A percentile compares a stretch with the other conserved stretches of the same genome.
Conservation (phyloP, 2,113 vertebrate species). For the Mobula hypostoma region DNA sequence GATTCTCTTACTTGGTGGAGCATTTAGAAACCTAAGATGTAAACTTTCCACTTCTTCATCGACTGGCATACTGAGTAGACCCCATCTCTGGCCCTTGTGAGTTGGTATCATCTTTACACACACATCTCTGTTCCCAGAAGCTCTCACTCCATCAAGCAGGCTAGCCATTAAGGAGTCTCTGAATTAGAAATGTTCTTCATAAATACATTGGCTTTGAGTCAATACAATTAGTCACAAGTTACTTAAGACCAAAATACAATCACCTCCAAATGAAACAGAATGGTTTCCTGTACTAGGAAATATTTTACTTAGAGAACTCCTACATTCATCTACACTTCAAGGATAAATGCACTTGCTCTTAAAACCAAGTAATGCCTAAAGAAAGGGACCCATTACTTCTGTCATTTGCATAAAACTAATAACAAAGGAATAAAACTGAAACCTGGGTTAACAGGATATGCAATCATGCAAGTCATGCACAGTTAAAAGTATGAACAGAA, state of each 20-base stretch:
- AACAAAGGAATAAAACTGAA: background rate
- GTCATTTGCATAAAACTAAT: background rate
- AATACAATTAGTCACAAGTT: background rate
- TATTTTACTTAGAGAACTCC: background rate
- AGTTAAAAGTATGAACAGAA: background rate
- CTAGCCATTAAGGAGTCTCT: constrained; percentile 95
- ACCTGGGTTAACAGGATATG: background rate
- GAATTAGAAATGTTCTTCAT: background rate
- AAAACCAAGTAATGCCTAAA: background rate
- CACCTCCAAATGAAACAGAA: background rate
- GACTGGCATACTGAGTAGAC: constrained; percentile 91
- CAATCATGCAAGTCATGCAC: no score
- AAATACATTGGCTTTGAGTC: background rate
- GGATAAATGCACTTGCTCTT: background rate
- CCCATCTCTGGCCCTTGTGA: constrained; percentile 89
- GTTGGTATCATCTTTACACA: constrained; percentile 96
- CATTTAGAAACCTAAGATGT: constrained; percentile 86
- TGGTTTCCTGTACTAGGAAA: background rate
- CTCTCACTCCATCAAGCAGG: constrained; percentile 89
- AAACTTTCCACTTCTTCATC: constrained; percentile 97
- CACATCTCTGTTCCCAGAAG: constrained; percentile 93
- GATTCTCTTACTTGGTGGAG: constrained; percentile 80
- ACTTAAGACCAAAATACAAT: background rate
- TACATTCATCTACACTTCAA: background rate
- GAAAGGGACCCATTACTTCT: background rate